A percentile compares a stretch with the other conserved stretches of the same genome.
Conservation (phyloP, 2,888 invertebrate species). For the Bruchidius siliquastri region DNA sequence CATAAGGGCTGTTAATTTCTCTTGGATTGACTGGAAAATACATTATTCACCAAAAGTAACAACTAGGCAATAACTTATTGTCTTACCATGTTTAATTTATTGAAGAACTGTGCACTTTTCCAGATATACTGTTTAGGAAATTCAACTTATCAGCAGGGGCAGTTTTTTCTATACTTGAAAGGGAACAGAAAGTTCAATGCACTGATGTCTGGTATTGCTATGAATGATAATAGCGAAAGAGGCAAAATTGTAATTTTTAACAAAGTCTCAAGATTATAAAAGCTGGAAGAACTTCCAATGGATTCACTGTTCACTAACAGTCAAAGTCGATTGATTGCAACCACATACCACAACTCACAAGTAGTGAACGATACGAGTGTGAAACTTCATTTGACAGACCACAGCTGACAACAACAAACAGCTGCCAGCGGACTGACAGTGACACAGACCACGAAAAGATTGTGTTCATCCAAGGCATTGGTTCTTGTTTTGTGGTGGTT, state of each 20-base stretch:
- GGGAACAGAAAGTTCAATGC: neutral
- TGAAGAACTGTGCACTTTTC: neutral
- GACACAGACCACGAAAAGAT: no score
- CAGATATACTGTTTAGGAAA: neutral
- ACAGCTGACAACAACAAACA: no score
- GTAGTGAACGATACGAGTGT: no score
- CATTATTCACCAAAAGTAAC: neutral
- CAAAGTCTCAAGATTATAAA: neutral
- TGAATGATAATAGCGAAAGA: no score
- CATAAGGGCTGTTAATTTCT: conserved; percentile 76
- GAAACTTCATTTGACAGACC: no score
- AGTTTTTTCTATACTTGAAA: neutral
- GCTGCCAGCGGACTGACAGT: no score
- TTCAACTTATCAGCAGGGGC: neutral
- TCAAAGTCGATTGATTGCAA: no score
- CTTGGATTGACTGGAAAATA: conserved; percentile 64
- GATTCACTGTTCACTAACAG: no score
- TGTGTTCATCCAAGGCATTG: no score
- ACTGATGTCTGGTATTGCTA: neutral
- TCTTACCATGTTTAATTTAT: neutral
- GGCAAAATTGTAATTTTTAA: neutral
- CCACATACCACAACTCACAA: no score
- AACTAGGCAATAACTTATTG: neutral
- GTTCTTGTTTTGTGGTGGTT: no score
- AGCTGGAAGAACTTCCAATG: no score